Evolutionary conservation across 2,888 invertebrate species (phyloP), one percentile per base, ranked within the genome.

Genomic region (Hyalella azteca): DNA sequence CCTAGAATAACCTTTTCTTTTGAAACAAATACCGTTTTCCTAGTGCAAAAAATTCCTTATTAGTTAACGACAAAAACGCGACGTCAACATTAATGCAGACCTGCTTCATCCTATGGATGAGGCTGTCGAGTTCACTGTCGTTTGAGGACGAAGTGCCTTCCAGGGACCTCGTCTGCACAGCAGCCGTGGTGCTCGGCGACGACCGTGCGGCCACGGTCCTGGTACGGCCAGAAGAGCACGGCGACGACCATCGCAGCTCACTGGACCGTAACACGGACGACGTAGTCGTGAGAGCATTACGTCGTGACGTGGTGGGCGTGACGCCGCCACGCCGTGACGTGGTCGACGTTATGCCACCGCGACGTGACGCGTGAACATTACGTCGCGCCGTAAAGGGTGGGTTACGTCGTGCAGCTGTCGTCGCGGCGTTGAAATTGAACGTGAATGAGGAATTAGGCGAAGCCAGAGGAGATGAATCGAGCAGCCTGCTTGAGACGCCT

Each of bases 41-140:
- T n/a, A n/a, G n/a, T n/a, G n/a, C 9, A 49, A 19, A 15, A 45
- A 45, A 19, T 45, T 45, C 11, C 3, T 45, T 15, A 45, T 15
- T 45, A 45, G 13, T 45, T 19, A 45, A 45, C 1, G 1, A 45
- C 19, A 15, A 19, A 45, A 1, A 2, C 45, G 19, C 11, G 45
- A 45, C 19, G 11, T 15, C 45, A 45, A 19, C 3, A 45, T 1
- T 19, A 45, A 15, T 45, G 45, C 45, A 45, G 19, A 66, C 66
- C 66, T 66, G 32, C 66, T 66, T 66, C 66, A 66, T 66, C 0
- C 29, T n/a, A 66, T 66, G 66, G 66, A 66, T 66, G 66, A 66
- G 66, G 36, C 36, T n/a, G n/a, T 66, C 66, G 5, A 66, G 36
- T n/a, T 66, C 66, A 29, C 36, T 66, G 59, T 66, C 66, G n/a